These are phyloP conservation scores for Antheraea mylitta DNA, from an alignment of 1,140 invertebrate species.

Conservation along the genomic window DNA sequence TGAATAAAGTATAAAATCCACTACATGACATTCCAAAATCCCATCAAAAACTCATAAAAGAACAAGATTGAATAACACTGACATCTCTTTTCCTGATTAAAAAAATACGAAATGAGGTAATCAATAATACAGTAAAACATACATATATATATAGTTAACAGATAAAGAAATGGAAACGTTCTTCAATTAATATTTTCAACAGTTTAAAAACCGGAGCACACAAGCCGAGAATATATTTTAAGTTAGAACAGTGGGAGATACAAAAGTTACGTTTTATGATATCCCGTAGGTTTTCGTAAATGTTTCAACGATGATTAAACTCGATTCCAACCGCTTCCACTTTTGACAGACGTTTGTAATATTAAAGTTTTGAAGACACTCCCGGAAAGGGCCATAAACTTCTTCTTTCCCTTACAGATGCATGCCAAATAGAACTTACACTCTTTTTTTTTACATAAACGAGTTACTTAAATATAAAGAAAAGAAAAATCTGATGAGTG, in stretches of 20 bases:
- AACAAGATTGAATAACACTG: no score
- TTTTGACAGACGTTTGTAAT: constrained; percentile 27
- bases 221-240: not conserved
- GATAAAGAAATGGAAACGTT: not conserved
- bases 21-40: no score
- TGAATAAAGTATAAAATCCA: no score
- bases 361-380: constrained; percentile 25
- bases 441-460: not conserved
- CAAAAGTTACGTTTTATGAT: constrained; percentile 4
- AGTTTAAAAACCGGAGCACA: not conserved
- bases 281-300: not conserved
- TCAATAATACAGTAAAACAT: no score
- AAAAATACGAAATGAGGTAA: no score
- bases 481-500: no score
- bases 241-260: not conserved
- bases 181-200: not conserved
- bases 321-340: constrained; percentile 9
- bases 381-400: constrained; percentile 18
- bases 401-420: not conserved
- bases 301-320: constrained; percentile 13
- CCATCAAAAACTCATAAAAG: no score
- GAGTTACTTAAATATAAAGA: no score
- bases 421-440: not conserved
- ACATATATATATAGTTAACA: no score
- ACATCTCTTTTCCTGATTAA: no score